A percentile compares a stretch with the other conserved stretches of the same genome.
Conservation (phyloP, 1,140 invertebrate species). For the Brachionus sp. region DNA sequence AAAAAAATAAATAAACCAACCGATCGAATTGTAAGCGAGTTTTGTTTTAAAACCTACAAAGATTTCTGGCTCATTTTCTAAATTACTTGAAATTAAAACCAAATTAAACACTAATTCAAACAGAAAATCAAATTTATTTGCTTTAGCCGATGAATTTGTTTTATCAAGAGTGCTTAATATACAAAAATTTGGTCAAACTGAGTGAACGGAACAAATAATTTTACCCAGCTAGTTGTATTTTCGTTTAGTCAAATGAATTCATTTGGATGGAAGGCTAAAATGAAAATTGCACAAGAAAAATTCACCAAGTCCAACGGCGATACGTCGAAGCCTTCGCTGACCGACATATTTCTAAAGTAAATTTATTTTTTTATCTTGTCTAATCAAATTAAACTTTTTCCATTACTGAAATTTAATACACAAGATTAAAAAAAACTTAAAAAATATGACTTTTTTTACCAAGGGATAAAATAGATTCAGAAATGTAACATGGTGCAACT, state of each 20-base stretch:
- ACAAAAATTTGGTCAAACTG: background rate
- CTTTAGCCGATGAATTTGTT: background rate
- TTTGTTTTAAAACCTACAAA: background rate
- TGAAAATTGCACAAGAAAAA: constrained; percentile 3
- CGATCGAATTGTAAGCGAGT: background rate
- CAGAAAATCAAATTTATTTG: constrained; percentile 1
- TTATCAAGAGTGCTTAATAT: background rate
- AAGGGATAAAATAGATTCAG: no score
- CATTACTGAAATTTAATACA: no score
- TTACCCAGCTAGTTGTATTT: background rate
- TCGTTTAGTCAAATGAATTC: background rate
- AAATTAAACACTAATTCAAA: background rate
- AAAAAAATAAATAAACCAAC: background rate
- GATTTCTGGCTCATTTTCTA: background rate
- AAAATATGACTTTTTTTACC: no score
- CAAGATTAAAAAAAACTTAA: no score
- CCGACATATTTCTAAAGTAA: background rate
- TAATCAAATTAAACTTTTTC: background rate
- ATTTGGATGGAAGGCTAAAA: background rate
- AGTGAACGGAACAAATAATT: background rate
- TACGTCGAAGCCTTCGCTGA: background rate
- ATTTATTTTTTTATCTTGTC: background rate
- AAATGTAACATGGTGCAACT: no score
- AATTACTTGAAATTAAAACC: constrained; percentile 5
- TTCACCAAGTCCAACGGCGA: background rate